These are phyloP conservation scores for Gnathonemus longibarbis DNA, from an alignment of 2,113 vertebrate species.

Conservation along the genomic window DNA sequence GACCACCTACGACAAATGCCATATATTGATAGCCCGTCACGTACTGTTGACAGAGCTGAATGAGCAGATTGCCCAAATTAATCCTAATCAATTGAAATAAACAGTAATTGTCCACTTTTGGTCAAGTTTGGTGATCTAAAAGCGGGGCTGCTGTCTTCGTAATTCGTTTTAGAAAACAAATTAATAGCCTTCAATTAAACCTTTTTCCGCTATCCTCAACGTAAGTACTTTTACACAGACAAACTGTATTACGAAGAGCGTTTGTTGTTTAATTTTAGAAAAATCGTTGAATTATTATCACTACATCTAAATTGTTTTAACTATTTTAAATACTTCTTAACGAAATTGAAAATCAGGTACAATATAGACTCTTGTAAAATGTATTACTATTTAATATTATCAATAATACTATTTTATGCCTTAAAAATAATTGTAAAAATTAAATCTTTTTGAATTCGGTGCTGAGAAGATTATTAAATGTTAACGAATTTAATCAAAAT, in stretches of 20 bases:
- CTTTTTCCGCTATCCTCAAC: neutral
- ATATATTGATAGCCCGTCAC: conserved; percentile 43
- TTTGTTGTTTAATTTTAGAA: neutral
- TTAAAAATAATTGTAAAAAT: neutral
- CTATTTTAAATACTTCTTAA: neutral
- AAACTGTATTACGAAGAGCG: neutral
- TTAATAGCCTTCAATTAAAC: neutral
- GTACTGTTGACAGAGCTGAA: conserved; percentile 60
- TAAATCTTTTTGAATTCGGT: neutral
- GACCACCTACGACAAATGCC: conserved; percentile 23
- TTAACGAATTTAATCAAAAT: neutral
- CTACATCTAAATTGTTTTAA: neutral
- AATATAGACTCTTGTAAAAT: neutral
- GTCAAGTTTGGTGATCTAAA: conserved; percentile 49
- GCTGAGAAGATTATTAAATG: neutral
- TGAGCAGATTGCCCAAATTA: conserved; percentile 54
- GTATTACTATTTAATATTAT: neutral
- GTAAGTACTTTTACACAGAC: neutral
- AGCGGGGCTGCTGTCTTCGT: conserved; percentile 65
- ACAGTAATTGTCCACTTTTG: conserved; percentile 44
- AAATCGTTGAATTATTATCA: neutral
- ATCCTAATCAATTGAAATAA: conserved; percentile 63
- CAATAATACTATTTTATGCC: neutral
- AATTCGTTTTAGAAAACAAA: conserved; percentile 54
- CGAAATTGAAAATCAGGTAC: neutral